These are phyloP conservation scores for Plectropomus leopardus DNA, from an alignment of 2,113 vertebrate species.

Conservation along the genomic window DNA sequence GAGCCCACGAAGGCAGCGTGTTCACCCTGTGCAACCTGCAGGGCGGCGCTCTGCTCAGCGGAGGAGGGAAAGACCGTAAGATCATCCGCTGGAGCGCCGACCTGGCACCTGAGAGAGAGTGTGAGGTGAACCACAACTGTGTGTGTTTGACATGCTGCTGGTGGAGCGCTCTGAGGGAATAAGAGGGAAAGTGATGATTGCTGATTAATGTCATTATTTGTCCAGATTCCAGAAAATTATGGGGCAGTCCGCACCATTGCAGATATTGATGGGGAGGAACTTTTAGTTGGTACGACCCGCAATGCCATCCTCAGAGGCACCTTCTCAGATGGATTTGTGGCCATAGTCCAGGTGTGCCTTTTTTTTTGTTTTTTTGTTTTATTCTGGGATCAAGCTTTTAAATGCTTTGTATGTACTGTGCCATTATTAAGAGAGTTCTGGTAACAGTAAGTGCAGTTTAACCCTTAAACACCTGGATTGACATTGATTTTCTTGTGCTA, in stretches of 20 bases:
- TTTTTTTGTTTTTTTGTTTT: not conserved
- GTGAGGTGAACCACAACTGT: conserved; percentile 86
- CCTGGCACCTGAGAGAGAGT: conserved; percentile 88
- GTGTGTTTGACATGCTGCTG: conserved; percentile 15
- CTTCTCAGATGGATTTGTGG: conserved; percentile 88
- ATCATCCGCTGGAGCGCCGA: conserved; percentile 90
- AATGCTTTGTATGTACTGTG: not conserved
- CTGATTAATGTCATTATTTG: not conserved
- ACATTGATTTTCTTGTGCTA: too few species aligned
- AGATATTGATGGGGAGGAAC: conserved; percentile 86
- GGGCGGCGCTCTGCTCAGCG: conserved; percentile 90
- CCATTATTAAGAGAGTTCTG: not conserved
- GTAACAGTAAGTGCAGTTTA: not conserved
- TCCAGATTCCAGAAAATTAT: conserved; percentile 90
- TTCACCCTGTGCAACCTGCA: conserved; percentile 89
- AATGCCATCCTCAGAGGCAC: conserved; percentile 91
- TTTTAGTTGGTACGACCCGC: conserved; percentile 92
- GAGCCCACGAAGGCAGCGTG: conserved; percentile 93
- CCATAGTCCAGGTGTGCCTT: conserved; percentile 89
- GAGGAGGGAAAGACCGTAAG: conserved; percentile 92
- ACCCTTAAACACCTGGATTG: too few species aligned
- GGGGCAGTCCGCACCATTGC: conserved; percentile 91
- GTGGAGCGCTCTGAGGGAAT: not conserved
- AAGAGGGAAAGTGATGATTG: not conserved
- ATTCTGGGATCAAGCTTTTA: not conserved